Evolutionary conservation across 2,888 invertebrate genomes (phyloP), one percentile per base, ranked within the genome.

Genomic region (Polymixis flavicincta): DNA sequence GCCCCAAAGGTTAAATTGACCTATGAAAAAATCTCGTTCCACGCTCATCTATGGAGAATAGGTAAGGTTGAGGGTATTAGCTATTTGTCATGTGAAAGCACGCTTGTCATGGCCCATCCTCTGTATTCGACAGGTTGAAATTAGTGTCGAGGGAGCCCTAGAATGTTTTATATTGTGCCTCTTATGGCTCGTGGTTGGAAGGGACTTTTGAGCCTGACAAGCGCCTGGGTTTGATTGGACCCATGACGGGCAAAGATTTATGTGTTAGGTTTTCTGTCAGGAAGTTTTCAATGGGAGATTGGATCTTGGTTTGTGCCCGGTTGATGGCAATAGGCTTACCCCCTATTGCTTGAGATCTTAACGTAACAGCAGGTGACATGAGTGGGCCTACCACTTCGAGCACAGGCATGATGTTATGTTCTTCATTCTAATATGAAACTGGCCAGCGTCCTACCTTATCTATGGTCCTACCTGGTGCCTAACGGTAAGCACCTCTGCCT

Each of bases 1-100:
- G 73, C 69, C 69, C 28, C 66, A 52, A 69, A 82, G 68, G 74
- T 82, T 84, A 80, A 76, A 76, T 77, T 85, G 85, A 78, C 85
- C 72, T 57, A 45, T 45, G 60, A 74, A 79, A 82, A 75, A 74
- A 75, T 65, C 37, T 66, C 19, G 25, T 63, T 76, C 54, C 65
- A 69, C 45, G 69, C 57, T 82, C 74, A 6, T 74, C 59, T 67
- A 22, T n/a, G 64, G 57, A 67, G 59, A 71, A 32, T 63, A 13
- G 68, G 28, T 3, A 19, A 57, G 28, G 19, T 64, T 45, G 55
- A 42, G 67, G 55, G 71, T 63, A 32, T 64, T 32, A 50, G n/a
- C 61, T 66, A 85, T 82, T 75, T 82, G 64, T 82, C 82, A 85
- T 71, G 61, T 67, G 9, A 32, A 57, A 54, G 37, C 57, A 50